These are phyloP conservation scores for Myzus persicae DNA, from an alignment of 1,140 invertebrate species.

Conservation along the genomic window DNA sequence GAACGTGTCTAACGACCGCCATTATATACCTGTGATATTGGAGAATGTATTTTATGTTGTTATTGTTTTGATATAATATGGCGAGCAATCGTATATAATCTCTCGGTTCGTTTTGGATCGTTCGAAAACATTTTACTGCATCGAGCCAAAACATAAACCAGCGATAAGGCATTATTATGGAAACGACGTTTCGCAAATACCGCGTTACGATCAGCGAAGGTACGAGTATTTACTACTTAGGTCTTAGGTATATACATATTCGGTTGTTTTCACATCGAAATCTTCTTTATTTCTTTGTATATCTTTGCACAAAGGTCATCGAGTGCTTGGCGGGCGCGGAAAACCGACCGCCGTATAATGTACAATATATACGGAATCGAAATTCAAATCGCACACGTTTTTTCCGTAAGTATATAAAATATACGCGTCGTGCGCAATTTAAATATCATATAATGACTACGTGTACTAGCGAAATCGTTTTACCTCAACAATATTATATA, in stretches of 20 bases:
- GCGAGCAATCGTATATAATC: background rate
- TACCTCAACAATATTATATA: too few relatives aligned
- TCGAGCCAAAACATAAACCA: background rate
- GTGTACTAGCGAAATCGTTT: too few relatives aligned
- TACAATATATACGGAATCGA: too few relatives aligned
- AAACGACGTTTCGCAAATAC: background rate
- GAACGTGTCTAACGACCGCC: background rate
- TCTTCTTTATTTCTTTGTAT: background rate
- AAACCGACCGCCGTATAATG: too few relatives aligned
- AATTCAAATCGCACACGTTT: too few relatives aligned
- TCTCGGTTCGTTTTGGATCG: background rate
- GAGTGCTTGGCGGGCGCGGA: background rate
- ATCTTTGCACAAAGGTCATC: background rate
- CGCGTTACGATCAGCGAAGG: background rate
- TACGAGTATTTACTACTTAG: too few relatives aligned
- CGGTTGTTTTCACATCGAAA: background rate
- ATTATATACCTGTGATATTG: background rate
- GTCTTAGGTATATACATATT: too few relatives aligned
- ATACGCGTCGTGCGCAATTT: too few relatives aligned
- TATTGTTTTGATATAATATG: background rate
- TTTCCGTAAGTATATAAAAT: too few relatives aligned
- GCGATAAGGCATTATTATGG: too few relatives aligned
- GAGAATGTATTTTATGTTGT: background rate
- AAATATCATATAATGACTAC: too few relatives aligned
- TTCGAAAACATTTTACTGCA: background rate